Percentiles rank a stretch among this genome's conserved stretches.
phyloP scores from a whole-genome alignment of 1,140 invertebrate genomes.

The Samia ricini region DNA sequence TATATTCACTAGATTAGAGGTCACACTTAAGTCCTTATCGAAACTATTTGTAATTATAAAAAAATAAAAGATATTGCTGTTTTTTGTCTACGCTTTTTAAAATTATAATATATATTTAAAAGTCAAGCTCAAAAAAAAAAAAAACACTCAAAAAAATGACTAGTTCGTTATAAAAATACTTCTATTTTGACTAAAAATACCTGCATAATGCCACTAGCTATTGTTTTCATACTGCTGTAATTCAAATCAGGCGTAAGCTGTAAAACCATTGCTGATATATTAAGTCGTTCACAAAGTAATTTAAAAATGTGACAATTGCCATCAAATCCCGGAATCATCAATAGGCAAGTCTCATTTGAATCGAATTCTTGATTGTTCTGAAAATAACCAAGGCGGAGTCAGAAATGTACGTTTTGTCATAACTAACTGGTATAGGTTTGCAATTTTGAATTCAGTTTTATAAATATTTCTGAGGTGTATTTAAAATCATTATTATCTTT shows the following conservation, averaged over 20 bases:
- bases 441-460: background rate
- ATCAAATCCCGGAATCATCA: constrained; percentile 9
- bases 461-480: too few species aligned
- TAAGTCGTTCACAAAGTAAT: background rate
- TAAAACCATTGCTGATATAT: background rate
- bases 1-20: too few species aligned
- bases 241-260: background rate
- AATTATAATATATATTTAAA: too few species aligned
- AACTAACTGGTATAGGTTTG: background rate
- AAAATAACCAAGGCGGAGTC: background rate
- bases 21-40: too few species aligned
- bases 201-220: background rate
- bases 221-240: background rate
- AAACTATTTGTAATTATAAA: too few species aligned
- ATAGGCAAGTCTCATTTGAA: background rate
- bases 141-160: too few species aligned
- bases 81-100: too few species aligned
- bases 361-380: background rate
- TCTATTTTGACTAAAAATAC: background rate
- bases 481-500: too few species aligned
- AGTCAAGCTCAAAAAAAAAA: too few species aligned
- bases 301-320: background rate
- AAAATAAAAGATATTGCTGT: too few species aligned
- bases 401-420: background rate
- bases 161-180: too few species aligned